Evolutionary conservation across 2,888 invertebrate genomes (phyloP).

Genomic region (Megaustenia siamemsis): DNA sequence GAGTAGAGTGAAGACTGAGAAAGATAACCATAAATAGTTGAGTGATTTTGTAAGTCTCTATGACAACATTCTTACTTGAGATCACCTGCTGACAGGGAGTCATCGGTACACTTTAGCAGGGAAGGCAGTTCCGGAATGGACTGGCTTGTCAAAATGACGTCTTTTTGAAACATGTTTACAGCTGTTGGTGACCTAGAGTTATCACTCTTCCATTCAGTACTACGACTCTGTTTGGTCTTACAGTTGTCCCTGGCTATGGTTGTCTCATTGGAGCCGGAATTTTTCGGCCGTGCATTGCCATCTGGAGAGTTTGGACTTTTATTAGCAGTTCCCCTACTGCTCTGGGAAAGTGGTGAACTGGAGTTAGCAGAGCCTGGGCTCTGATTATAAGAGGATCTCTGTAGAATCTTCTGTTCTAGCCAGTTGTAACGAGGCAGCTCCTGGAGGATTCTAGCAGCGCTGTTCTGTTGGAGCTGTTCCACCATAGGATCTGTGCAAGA

Average conservation of each 20-base stretch:
- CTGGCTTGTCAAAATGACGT: background rate
- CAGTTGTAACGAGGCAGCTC: slow-evolving; percentile 66
- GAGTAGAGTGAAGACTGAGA: background rate
- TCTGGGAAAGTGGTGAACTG: background rate
- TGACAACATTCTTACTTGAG: slow-evolving; percentile 2
- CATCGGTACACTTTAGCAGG: background rate
- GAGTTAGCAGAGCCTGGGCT: slow-evolving; percentile 3
- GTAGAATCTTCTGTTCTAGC: slow-evolving; percentile 86
- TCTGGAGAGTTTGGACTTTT: slow-evolving; percentile 1
- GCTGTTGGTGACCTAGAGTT: background rate
- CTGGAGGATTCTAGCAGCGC: slow-evolving; percentile 60
- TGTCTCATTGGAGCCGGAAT: background rate
- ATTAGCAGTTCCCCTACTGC: slow-evolving; percentile 29
- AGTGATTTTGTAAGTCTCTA: too few species aligned
- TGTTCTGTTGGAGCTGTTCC: slow-evolving; percentile 50
- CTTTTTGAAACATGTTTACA: background rate
- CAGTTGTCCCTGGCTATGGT: background rate
- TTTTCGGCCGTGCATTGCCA: background rate
- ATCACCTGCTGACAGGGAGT: background rate
- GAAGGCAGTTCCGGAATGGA: background rate
- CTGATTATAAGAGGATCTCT: slow-evolving; percentile 48
- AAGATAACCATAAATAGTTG: too few species aligned
- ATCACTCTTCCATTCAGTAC: background rate
- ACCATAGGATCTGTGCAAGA: slow-evolving; percentile 39
- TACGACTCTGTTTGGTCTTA: background rate